phyloP scores from a whole-genome alignment of 2,888 invertebrate genomes.

The Spilarctia lutea region DNA sequence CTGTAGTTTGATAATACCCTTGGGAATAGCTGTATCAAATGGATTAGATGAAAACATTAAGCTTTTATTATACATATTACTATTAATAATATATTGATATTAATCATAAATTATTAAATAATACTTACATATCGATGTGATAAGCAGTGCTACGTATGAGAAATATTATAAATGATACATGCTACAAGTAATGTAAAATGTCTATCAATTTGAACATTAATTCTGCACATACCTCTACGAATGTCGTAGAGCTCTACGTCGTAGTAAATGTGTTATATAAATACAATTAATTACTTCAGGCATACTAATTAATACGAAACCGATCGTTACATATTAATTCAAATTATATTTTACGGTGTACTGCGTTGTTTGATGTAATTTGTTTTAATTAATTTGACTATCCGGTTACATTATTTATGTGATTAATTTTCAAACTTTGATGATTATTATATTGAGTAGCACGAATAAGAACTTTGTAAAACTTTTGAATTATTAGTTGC shows the following conservation, averaged over 20 bases:
- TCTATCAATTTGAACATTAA: neutral
- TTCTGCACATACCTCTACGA: neutral
- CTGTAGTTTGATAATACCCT: too few species aligned
- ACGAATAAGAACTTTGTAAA: neutral
- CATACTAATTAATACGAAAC: constrained; percentile 9
- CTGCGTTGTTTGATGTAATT: constrained; percentile 7
- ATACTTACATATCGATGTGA: neutral
- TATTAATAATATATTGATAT: too few species aligned
- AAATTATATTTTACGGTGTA: constrained; percentile 8
- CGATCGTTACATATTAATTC: constrained; percentile 5
- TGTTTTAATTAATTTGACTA: constrained; percentile 4
- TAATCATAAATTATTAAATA: neutral
- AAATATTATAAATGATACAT: neutral
- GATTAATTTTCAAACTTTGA: neutral
- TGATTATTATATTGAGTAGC: neutral
- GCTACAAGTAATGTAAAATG: neutral
- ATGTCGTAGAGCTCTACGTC: constrained; percentile 13
- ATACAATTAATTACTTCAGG: constrained; percentile 8
- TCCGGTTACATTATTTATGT: neutral
- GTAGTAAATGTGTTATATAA: constrained; percentile 8
- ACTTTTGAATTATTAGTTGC: neutral
- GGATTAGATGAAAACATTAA: neutral
- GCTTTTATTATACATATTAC: too few species aligned
- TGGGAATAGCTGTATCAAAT: too few species aligned
- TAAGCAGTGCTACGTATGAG: neutral